Base-by-base conservation (phyloP, 2,113 vertebrate genomes). In the Origma solitaria region DNA sequence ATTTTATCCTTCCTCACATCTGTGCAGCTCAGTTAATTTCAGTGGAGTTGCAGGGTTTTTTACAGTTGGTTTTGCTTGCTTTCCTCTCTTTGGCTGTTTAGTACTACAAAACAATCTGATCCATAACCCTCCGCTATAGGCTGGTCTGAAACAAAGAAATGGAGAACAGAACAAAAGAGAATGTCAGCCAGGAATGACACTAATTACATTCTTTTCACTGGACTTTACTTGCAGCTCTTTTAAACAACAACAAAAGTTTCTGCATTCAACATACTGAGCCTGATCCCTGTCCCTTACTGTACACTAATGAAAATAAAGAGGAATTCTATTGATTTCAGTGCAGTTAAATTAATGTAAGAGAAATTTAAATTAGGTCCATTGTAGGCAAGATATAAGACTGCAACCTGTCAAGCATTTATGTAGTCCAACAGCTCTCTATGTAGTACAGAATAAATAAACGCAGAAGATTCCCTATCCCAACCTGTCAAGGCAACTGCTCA, bases 171-270 rank as follows among this genome's bases (percentile, higher is more conserved):
- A 81, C 30, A 92, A 94, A 89, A 91, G 19, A 24, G 57, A 72
- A 62, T 89, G 94, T 87, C 87, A 79, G 30, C 15, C 31, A 87
- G 58, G 70, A 87, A 72, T 82, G 68, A 70, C 93, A 76, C 54
- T 95, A 94, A 93, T 95, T 90, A 19, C 38, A 50, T 93, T 95
- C 87, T 82, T 96, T 96, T 91, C 87, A 73, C 30, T 71, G 62
- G 84, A 35, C 42, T 88, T 87, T n/a, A 56, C 44, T 82, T 85
- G 66, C 38, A 90, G 35, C 57, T 77, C 62, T 91, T 95, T 96
- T 60, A 83, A 73, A 57, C 11, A 90, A 44, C 45, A 72, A 69
- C 9, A 66, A 45, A 91, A 85, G 21, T 66, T 85, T 92, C 79
- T 70, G 30, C 70, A 47, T 85, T 94, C 90, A 70, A 66, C 62